Evolutionary conservation across 2,888 invertebrate species (phyloP).

Genomic region (Nemotelus nigrinus): DNA sequence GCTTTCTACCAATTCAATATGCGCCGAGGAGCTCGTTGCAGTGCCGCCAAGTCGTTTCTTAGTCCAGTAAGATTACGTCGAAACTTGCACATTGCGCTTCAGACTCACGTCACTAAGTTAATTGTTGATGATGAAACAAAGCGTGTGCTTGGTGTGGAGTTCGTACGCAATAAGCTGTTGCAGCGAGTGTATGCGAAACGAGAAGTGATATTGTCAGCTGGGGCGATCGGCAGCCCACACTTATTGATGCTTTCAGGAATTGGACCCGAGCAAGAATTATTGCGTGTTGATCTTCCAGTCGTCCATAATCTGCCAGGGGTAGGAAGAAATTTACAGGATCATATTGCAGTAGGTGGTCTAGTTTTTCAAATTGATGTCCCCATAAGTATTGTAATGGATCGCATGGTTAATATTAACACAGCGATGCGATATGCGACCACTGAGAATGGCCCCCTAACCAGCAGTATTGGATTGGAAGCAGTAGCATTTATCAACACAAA

Average conservation of each 20-base stretch:
- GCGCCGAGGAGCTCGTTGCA: slow-evolving; percentile 83
- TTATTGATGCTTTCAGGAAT: slow-evolving; percentile 90
- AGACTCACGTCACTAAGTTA: slow-evolving; percentile 81
- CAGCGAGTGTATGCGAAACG: slow-evolving; percentile 63
- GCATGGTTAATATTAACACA: slow-evolving; percentile 84
- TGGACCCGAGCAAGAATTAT: slow-evolving; percentile 79
- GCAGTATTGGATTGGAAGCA: slow-evolving; percentile 86
- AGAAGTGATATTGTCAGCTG: slow-evolving; percentile 69
- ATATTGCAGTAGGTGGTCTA: slow-evolving; percentile 87
- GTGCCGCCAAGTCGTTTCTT: slow-evolving; percentile 85
- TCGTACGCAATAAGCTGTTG: slow-evolving; percentile 72
- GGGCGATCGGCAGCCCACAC: slow-evolving; percentile 92
- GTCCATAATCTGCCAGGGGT: slow-evolving; percentile 84
- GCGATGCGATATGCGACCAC: slow-evolving; percentile 84
- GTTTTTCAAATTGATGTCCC: slow-evolving; percentile 84
- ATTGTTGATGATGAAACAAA: slow-evolving; percentile 77
- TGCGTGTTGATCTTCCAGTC: slow-evolving; percentile 76
- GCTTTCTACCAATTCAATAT: slow-evolving; percentile 90
- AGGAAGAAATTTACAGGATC: slow-evolving; percentile 88
- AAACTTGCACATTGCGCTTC: slow-evolving; percentile 84
- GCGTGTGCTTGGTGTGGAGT: slow-evolving; percentile 83
- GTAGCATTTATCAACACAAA: slow-evolving; percentile 90
- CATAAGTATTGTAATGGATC: slow-evolving; percentile 80
- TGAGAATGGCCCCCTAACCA: slow-evolving; percentile 88
- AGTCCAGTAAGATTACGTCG: slow-evolving; percentile 79